phyloP scores from a whole-genome alignment of 1,140 invertebrate species.

The Pseudomyrmex gracilis region DNA sequence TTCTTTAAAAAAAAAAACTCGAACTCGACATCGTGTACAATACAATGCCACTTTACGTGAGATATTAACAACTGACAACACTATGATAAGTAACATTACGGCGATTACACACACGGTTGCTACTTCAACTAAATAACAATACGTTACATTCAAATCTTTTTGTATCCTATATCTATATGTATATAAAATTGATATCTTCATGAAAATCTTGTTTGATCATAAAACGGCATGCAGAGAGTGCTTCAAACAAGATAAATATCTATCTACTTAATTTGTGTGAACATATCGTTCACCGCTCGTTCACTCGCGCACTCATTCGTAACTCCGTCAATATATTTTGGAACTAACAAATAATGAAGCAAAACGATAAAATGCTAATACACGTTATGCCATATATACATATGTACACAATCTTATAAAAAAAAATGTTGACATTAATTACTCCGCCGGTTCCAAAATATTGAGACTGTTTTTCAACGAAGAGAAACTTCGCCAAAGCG shows the following conservation, averaged over 20 bases:
- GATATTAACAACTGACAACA: background rate
- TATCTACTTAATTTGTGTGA: conserved; percentile 18
- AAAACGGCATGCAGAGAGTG: conserved; percentile 51
- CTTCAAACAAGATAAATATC: conserved; percentile 15
- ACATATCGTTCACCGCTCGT: background rate
- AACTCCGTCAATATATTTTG: conserved; percentile 40
- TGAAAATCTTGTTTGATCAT: background rate
- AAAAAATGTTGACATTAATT: conserved; percentile 29
- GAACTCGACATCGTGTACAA: background rate
- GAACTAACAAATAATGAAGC: conserved; percentile 8
- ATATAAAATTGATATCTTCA: background rate
- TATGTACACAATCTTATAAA: conserved; percentile 26
- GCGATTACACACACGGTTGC: background rate
- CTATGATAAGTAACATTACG: background rate
- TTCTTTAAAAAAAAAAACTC: background rate
- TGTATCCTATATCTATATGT: background rate
- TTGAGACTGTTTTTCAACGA: conserved; percentile 23
- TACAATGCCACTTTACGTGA: background rate
- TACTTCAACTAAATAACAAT: conserved; percentile 1
- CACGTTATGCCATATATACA: too few species aligned
- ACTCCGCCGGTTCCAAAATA: conserved; percentile 53
- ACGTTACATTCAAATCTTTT: background rate
- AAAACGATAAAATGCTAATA: conserved; percentile 10
- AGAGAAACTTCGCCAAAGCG: background rate
- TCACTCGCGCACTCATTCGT: conserved; percentile 8